Conservation (phyloP, 2,888 invertebrate genomes). For the Carpatolechia fugitivella region DNA sequence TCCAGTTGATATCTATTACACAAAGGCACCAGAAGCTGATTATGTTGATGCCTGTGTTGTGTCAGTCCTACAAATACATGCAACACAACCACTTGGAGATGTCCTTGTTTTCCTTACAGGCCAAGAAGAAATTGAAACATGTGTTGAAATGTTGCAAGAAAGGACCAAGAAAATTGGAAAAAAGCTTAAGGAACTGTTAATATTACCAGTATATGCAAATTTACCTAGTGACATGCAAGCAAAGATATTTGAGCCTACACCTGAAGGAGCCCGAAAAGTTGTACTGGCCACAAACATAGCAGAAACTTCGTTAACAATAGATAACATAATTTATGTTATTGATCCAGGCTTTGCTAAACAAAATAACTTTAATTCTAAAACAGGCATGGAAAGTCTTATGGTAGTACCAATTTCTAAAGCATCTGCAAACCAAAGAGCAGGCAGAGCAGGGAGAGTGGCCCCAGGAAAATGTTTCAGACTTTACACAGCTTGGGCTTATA, state of each 20-base stretch:
- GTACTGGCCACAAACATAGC: slow-evolving; percentile 99
- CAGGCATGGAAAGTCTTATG: slow-evolving; percentile 98
- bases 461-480: slow-evolving; percentile 99
- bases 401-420: slow-evolving; percentile 99
- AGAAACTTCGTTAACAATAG: slow-evolving; percentile 99
- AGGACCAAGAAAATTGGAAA: slow-evolving; percentile 94
- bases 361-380: slow-evolving; percentile 98
- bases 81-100: slow-evolving; percentile 97
- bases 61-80: slow-evolving; percentile 98
- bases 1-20: slow-evolving; percentile 99
- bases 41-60: slow-evolving; percentile 99
- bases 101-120: slow-evolving; percentile 98
- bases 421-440: slow-evolving; percentile 98
- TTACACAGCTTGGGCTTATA: slow-evolving; percentile 99
- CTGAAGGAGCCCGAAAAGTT: slow-evolving; percentile 97
- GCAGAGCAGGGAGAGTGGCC: slow-evolving; percentile 96
- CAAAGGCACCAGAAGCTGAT: slow-evolving; percentile 99
- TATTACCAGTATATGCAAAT: slow-evolving; percentile 98
- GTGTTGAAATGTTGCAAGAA: slow-evolving; percentile 93
- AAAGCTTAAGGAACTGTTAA: slow-evolving; percentile 93
- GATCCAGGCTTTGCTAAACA: slow-evolving; percentile 99
- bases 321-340: slow-evolving; percentile 98
- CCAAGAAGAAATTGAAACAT: slow-evolving; percentile 94
- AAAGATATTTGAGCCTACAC: slow-evolving; percentile 99
- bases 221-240: slow-evolving; percentile 99